Evolutionary conservation across 1,140 invertebrate genomes (phyloP).

Genomic region (Calosoma granatense): DNA sequence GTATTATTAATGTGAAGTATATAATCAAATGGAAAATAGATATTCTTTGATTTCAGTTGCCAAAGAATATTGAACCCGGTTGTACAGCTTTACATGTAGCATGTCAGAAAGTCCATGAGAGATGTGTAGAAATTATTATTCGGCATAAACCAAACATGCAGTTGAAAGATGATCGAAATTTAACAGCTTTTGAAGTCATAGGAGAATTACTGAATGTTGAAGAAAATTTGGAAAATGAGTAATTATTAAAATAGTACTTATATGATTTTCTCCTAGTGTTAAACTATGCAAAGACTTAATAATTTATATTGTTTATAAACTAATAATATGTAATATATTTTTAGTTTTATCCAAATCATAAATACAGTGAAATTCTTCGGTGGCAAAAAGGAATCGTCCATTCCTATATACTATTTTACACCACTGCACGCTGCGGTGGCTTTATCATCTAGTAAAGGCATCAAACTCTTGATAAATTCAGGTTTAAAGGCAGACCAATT

Average conservation of each 20-base stretch:
- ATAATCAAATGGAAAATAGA: background rate
- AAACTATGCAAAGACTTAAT: too few species aligned
- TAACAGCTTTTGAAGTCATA: background rate
- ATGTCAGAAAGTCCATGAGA: background rate
- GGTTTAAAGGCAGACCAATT: background rate
- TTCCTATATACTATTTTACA: background rate
- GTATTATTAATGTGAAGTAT: background rate
- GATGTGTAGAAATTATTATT: background rate
- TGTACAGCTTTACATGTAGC: background rate
- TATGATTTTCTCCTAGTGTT: background rate
- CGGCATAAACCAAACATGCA: background rate
- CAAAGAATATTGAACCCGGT: background rate
- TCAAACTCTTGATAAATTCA: background rate
- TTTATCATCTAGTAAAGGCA: background rate
- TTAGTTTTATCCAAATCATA: background rate
- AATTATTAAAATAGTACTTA: background rate
- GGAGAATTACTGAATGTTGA: background rate
- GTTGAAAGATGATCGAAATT: background rate
- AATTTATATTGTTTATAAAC: too few species aligned
- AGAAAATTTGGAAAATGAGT: background rate
- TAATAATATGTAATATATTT: too few species aligned
- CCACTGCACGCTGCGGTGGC: background rate
- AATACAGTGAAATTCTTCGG: background rate
- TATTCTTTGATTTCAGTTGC: background rate
- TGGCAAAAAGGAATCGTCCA: background rate